A percentile compares a stretch with the other conserved stretches of the same genome.
Conservation (phyloP, 2,888 invertebrate species). For the Harpalus rufipes region DNA sequence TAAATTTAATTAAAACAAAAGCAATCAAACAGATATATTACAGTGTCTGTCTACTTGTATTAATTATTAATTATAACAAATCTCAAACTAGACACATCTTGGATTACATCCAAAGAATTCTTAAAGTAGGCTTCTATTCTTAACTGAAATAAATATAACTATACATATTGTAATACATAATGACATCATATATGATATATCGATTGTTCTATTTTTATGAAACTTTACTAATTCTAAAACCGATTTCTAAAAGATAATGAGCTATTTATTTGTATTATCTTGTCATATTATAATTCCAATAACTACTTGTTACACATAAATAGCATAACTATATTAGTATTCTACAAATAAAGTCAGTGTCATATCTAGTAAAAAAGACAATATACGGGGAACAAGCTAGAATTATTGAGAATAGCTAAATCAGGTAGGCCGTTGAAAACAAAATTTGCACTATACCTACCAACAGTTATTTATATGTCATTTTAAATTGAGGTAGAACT, state of each 20-base stretch:
- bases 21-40: no score
- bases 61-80: no score
- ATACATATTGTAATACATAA: slow-evolving; percentile 9
- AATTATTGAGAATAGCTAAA: no score
- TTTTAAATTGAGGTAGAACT: no score
- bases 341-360: background rate
- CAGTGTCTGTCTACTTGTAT: no score
- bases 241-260: background rate
- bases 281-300: background rate
- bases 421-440: no score
- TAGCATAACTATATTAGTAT: background rate
- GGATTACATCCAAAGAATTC: slow-evolving; percentile 5
- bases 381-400: no score
- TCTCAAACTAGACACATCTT: background rate
- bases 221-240: background rate
- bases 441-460: no score
- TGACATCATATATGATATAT: slow-evolving; percentile 1
- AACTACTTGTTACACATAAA: background rate
- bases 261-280: background rate
- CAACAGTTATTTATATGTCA: no score
- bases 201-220: slow-evolving; percentile 3
- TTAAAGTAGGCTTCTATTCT: background rate
- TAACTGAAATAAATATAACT: slow-evolving; percentile 17
- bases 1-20: no score
- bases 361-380: no score